Percentiles rank a stretch among this genome's conserved stretches.
Conservation (phyloP, 2,797 vertebrate species). For the Acanthornis magna region DNA sequence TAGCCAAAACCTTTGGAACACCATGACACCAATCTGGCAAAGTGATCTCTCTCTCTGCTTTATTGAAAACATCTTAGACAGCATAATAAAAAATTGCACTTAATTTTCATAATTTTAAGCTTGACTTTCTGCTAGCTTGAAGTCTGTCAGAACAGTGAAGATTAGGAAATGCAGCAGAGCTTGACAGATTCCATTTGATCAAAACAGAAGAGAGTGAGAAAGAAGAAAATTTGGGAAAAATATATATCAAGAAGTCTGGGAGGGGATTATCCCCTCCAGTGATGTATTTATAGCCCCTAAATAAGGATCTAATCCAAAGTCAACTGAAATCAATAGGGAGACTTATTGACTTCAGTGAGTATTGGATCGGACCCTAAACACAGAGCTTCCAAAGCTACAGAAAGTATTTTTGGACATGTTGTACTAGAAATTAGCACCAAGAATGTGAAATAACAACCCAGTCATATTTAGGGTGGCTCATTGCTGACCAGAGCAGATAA, state of each 20-base stretch:
- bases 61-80: conserved; percentile 77
- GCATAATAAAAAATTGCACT: conserved; percentile 63
- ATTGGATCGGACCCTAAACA: conserved; percentile 22
- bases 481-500: background rate
- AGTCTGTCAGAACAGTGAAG: conserved; percentile 51
- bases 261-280: conserved; percentile 8
- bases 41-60: conserved; percentile 55
- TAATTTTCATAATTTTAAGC: conserved; percentile 58
- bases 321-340: conserved; percentile 34
- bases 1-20: conserved; percentile 74
- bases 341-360: conserved; percentile 18
- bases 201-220: conserved; percentile 32
- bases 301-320: conserved; percentile 32
- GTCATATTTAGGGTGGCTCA: background rate
- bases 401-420: background rate
- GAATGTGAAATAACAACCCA: conserved; percentile 1
- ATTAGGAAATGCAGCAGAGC: background rate
- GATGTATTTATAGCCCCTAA: conserved; percentile 42
- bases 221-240: background rate
- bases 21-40: conserved; percentile 72
- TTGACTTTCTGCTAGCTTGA: conserved; percentile 53
- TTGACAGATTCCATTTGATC: conserved; percentile 39
- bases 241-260: background rate
- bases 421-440: conserved; percentile 3
- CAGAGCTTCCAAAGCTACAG: background rate